Percentiles rank a stretch among this genome's conserved stretches.
Evolutionary conservation across 2,797 vertebrate species (phyloP).

Genomic region (Poecile montanus): DNA sequence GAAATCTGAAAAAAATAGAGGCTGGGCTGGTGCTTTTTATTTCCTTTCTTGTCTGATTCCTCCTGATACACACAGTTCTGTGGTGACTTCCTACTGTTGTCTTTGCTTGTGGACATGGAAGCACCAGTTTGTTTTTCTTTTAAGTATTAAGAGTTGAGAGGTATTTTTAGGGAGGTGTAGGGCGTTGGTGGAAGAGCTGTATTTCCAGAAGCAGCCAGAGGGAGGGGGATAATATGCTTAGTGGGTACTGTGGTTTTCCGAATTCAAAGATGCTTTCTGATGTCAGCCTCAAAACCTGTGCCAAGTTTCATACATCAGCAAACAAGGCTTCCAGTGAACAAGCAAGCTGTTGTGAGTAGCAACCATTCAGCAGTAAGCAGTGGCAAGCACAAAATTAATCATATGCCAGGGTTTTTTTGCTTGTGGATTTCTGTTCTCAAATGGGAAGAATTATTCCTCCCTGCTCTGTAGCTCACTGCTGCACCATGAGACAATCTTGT

Average conservation of each 20-base stretch:
- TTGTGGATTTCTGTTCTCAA: neutral
- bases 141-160: neutral
- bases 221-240: neutral
- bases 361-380: conserved; percentile 19
- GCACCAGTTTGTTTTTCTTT: conserved; percentile 18
- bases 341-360: conserved; percentile 47
- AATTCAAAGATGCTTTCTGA: conserved; percentile 21
- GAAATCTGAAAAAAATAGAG: neutral
- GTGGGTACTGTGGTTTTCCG: neutral
- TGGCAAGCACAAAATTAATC: conserved; percentile 16
- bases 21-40: neutral
- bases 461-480: neutral
- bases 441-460: neutral
- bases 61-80: neutral
- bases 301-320: conserved; percentile 42
- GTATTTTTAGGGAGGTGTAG: neutral
- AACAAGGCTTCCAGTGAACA: conserved; percentile 37
- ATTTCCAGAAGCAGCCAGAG: conserved; percentile 14
- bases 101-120: neutral
- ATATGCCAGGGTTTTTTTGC: neutral
- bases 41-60: conserved; percentile 24
- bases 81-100: conserved; percentile 11
- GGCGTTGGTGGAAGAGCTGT: neutral
- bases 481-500: neutral
- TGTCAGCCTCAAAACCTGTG: neutral